Evolutionary conservation across 2,888 invertebrate genomes (phyloP), one percentile per base, ranked within the genome.

Genomic region (Oscheius myriophilus): DNA sequence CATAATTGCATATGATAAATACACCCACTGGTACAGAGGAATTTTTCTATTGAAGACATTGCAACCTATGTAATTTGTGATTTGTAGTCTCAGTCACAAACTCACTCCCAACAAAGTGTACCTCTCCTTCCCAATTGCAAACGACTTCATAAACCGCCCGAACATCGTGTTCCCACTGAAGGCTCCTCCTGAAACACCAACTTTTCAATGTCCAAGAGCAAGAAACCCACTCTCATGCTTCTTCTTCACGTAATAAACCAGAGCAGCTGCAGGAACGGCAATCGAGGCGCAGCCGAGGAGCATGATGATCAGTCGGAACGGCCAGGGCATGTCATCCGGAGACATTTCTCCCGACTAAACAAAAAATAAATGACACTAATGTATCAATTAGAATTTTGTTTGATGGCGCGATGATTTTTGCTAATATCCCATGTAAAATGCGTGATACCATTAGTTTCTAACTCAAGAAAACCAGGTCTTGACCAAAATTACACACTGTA

Each of bases 221-320:
- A 9, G 9, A 41, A 18, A 16, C n/a, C 16, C n/a, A 67, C 83
- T 73, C 58, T 73, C 69, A 25, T 58, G 51, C 61, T 71, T 71
- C 33, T 69, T 71, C 26, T 69, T 59, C 11, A 85, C 72, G 53
- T 79, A 81, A 26, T 51, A 73, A 23, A 85, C 71, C 18, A 86
- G 54, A 7, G 80, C 53, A 43, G 72, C 76, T 0, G 76, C 70
- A 11, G 85, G 83, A 6, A 80, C 64, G 16, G 76, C 73, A 21
- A 86, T 80, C 9, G 80, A 76, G 2, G 75, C 76, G 58, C 86
- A 86, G 18, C 82, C 84, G 21, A 81, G 52, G 12, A 85, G 67
- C n/a, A 84, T 85, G 7, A 81, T 54, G 9, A 77, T 21, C n/a
- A 85, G 74, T 18, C 82, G 68, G 12, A 82, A 61, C 0, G 82